These are phyloP conservation scores for Sphenopsis melanotis DNA, from an alignment of 2,797 vertebrate species.

Conservation along the genomic window DNA sequence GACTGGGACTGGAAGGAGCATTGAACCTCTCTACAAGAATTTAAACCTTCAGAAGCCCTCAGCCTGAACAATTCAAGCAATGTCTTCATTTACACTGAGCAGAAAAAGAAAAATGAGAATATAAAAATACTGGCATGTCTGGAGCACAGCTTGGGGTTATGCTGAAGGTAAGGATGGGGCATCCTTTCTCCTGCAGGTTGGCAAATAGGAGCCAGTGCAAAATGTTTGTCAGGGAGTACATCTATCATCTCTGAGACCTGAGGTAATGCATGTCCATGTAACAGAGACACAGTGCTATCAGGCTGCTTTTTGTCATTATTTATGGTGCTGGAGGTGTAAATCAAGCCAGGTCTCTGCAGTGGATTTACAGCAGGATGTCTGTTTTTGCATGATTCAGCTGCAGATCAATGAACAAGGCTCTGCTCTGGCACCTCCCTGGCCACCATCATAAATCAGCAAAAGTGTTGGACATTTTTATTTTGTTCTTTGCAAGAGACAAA, in stretches of 20 bases:
- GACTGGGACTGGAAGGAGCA: background rate
- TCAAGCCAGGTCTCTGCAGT: constrained; percentile 8
- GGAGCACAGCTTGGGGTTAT: background rate
- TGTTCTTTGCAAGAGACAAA: constrained; percentile 35
- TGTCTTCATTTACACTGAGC: background rate
- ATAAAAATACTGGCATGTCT: background rate
- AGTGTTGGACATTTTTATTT: constrained; percentile 27
- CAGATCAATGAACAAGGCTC: constrained; percentile 50
- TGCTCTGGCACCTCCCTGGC: constrained; percentile 27
- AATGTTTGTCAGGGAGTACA: background rate
- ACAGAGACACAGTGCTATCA: constrained; percentile 7
- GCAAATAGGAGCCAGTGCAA: background rate
- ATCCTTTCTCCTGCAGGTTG: background rate
- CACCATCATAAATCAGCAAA: constrained; percentile 23
- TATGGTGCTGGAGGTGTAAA: constrained; percentile 31
- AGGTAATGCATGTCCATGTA: background rate
- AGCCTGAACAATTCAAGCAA: background rate
- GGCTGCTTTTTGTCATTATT: constrained; percentile 33
- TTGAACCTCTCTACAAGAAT: background rate
- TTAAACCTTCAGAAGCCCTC: background rate
- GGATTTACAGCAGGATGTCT: constrained; percentile 54
- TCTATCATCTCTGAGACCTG: constrained; percentile 15
- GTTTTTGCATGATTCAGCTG: constrained; percentile 7
- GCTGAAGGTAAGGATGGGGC: background rate
- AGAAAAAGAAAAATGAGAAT: background rate